Base-by-base conservation (phyloP, 1,140 invertebrate genomes). In the Acyrthosiphon pisum region DNA sequence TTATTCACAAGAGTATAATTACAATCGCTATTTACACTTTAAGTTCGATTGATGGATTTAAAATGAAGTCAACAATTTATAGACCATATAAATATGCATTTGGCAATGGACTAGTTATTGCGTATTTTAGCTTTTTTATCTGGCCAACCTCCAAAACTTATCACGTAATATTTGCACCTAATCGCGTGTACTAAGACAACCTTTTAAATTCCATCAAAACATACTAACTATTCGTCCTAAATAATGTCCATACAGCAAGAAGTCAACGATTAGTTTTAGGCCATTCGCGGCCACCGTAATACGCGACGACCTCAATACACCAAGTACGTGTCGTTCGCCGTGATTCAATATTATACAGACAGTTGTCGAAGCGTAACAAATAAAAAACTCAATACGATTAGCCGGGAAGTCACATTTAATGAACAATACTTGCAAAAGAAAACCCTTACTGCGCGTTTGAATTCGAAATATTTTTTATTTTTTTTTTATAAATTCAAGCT, bases 141-240 rank as follows among this genome's bases (percentile, higher is more conserved):
- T 56, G 50, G 88, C 50, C 37, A 56, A 89, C 88, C 50, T 11
- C 53, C 88, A 89, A 89, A 89, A 89, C 50, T n/a, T 41, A 56
- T 89, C 35, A 53, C 35, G n/a, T 53, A 35, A 48, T 53, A 89
- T 56, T 56, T 23, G 48, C 87, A 88, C 46, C 8, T 53, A 53
- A 48, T 11, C 87, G 20, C n/a, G 20, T 14, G 22, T 23, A 41
- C 6, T 53, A 53, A 50, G 22, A 53, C 35, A 53, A 56, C 14
- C 35, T 53, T 23, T 89, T 23, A 41, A 41, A 89, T 37, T 22
- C 53, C 88, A 53, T 26, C 48, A 56, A 37, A 89, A 41, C 11
- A 53, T 53, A 53, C 30, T 2, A 23, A 89, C 30, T 14, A 44
- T 26, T 26, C 44, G 84, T 87, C n/a, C n/a, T n/a, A 46, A 30